Percentiles rank a stretch among this genome's conserved stretches.
phyloP scores from a whole-genome alignment of 53 echinoderm and acorn worm genomes.

The Pentamera pediparva region DNA sequence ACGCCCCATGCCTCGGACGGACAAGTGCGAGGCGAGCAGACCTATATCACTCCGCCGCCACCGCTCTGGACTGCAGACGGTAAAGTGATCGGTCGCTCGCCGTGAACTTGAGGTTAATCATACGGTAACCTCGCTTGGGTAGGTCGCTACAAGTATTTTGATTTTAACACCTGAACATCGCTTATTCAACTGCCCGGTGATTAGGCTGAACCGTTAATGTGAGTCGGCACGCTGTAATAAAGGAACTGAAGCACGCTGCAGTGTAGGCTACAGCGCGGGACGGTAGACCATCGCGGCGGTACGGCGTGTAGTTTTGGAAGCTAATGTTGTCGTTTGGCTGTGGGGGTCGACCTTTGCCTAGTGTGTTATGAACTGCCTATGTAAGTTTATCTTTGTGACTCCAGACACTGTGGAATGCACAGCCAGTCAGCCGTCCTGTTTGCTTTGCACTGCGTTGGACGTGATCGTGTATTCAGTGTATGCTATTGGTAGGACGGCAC shows the following conservation, averaged over 20 bases:
- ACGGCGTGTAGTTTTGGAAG: slow-evolving; percentile 13
- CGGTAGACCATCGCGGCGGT: neutral
- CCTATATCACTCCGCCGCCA: slow-evolving; percentile 24
- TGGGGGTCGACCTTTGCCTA: slow-evolving; percentile 33
- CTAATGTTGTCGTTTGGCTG: slow-evolving; percentile 31
- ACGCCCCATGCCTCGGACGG: slow-evolving; percentile 24
- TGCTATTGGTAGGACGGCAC: no score
- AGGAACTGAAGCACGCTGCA: no score
- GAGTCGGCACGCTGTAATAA: neutral
- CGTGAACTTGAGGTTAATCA: slow-evolving; percentile 36
- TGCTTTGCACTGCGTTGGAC: slow-evolving; percentile 33
- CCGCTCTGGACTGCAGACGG: neutral
- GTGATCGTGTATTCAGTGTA: no score
- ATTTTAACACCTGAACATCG: slow-evolving; percentile 29
- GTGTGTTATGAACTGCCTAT: slow-evolving; percentile 26
- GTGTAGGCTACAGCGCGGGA: neutral
- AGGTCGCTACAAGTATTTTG: slow-evolving; percentile 26
- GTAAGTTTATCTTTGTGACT: slow-evolving; percentile 22
- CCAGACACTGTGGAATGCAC: slow-evolving; percentile 27
- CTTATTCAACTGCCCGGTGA: neutral
- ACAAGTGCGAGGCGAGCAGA: slow-evolving; percentile 27
- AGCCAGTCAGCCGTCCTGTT: slow-evolving; percentile 32
- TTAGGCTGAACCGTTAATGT: slow-evolving; percentile 1
- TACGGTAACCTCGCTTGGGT: slow-evolving; percentile 17
- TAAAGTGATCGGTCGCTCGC: slow-evolving; percentile 4